Percentiles rank a stretch among this genome's conserved stretches.
These are phyloP conservation scores for Callipepla squamata DNA, from an alignment of 2,113 vertebrate genomes.

Conservation along the genomic window DNA sequence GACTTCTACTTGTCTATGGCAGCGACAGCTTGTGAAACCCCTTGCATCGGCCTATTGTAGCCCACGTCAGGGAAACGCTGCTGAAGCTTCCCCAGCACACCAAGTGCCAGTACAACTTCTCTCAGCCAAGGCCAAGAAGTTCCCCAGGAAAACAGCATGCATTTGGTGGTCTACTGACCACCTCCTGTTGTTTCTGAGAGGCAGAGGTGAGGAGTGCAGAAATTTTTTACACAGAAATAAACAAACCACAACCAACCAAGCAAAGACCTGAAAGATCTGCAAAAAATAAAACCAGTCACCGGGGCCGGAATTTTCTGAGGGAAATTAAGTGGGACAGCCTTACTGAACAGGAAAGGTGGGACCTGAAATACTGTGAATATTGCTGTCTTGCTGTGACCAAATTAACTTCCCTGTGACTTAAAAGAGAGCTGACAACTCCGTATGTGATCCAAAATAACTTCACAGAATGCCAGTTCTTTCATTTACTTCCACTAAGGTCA, in stretches of 20 bases:
- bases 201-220: neutral
- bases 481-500: neutral
- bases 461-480: neutral
- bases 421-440: neutral
- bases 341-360: neutral
- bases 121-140: neutral
- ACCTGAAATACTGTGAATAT: neutral
- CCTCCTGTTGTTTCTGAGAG: neutral
- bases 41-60: neutral
- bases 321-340: conserved; percentile 7
- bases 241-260: neutral
- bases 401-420: conserved; percentile 9
- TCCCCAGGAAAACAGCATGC: neutral
- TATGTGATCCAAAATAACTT: neutral
- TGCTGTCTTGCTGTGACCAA: conserved; percentile 23
- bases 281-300: neutral
- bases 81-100: neutral
- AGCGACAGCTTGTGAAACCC: neutral
- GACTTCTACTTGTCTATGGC: neutral
- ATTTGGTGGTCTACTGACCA: neutral
- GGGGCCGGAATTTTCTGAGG: neutral
- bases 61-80: neutral
- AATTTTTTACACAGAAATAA: neutral
- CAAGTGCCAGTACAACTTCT: neutral
- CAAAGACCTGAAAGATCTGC: neutral